Evolutionary conservation across 2,113 vertebrate genomes (phyloP), one percentile per base, ranked within the genome.

Genomic region (Thamnaconus septentrionalis): DNA sequence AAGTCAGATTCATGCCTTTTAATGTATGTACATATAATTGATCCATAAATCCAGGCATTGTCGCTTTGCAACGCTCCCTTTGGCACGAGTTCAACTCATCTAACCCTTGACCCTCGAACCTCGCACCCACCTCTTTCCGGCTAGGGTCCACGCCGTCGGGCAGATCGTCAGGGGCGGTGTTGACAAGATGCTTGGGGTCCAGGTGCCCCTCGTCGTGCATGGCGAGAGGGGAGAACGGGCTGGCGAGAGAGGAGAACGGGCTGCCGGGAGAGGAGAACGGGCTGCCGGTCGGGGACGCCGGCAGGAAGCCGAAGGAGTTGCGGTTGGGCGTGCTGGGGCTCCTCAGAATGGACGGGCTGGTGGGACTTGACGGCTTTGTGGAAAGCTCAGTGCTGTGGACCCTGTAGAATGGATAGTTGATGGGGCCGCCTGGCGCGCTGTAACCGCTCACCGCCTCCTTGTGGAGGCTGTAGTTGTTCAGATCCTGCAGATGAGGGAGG

Each of bases 81-180:
- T 31, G 18, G 18, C 18, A 31, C 18, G 18, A 31, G 18, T 31
- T 31, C 18, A 2, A 31, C 18, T 50, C 7, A 49, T 46, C 5
- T 69, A 31, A 4, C 49, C 1, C 5, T 31, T 43, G 18, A 55
- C 42, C 5, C 18, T 11, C 11, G 6, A 50, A 1, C 12, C 8
- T 5, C 41, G 41, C 45, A 68, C 79, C 74, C 70, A 96, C 95
- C 94, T 97, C 95, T 82, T 88, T 93, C 63, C 78, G 92, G 48
- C 76, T 66, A 59, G 94, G 92, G 76, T 96, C 91, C 82, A 93
- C 92, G 0, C 91, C 93, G 5, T 87, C 72, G 0, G 93, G 94
- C 18, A 94, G 91, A 5, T 96, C 92, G 10, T 82, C 86, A 7
- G 91, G 55, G 0, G 78, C 53, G 71, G 89, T 93, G 85, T 93